Conservation (phyloP, 1,140 invertebrate genomes). For the Drosophila littoralis region DNA sequence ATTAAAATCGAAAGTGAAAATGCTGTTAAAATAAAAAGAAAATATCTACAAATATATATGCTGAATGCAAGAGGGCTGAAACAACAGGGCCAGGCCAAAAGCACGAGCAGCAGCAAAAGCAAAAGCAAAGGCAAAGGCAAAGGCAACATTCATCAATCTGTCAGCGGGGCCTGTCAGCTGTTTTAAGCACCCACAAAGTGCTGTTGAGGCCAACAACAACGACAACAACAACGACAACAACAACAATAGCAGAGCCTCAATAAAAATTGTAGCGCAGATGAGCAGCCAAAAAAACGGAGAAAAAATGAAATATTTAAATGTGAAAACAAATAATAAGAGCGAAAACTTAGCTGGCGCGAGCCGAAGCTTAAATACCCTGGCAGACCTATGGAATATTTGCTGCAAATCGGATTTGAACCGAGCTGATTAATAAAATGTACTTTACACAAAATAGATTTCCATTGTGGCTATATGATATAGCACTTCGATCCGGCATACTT, state of each 20-base stretch:
- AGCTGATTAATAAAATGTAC: no score
- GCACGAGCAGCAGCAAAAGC: neutral
- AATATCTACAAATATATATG: neutral
- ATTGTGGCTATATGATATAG: no score
- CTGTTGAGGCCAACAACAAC: conserved; percentile 52
- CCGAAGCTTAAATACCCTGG: conserved; percentile 31
- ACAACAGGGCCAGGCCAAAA: conserved; percentile 30
- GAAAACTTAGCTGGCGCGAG: conserved; percentile 52
- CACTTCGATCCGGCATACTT: no score
- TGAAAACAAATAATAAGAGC: conserved; percentile 28
- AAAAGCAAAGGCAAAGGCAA: neutral
- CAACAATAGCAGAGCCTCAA: conserved; percentile 47
- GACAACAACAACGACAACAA: conserved; percentile 29
- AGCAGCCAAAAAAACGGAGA: conserved; percentile 10
- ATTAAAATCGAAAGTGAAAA: conserved; percentile 72
- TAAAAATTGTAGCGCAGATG: conserved; percentile 65
- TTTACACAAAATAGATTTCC: no score
- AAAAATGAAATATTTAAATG: conserved; percentile 23
- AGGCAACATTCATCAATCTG: conserved; percentile 80
- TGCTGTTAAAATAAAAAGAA: conserved; percentile 41
- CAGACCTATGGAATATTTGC: neutral
- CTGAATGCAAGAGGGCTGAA: conserved; percentile 36
- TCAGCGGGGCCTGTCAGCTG: conserved; percentile 81
- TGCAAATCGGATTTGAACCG: no score
- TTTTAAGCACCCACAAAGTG: conserved; percentile 81